Evolutionary conservation across 2,113 vertebrate genomes (phyloP).

Genomic region (Lota lota): DNA sequence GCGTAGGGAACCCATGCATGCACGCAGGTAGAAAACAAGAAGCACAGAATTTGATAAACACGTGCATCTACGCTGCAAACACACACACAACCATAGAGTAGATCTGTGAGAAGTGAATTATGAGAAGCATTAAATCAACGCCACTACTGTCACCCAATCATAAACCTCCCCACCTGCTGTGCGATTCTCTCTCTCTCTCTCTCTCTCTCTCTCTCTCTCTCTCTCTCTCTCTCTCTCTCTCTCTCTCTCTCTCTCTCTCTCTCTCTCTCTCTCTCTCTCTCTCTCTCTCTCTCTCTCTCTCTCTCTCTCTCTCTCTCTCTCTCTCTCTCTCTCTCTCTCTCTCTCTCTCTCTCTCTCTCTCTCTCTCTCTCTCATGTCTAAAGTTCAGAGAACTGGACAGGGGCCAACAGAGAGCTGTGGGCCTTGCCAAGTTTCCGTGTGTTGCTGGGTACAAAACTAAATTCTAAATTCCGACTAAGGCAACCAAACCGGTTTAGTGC

Average conservation of each 20-base stretch:
- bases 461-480: conserved; percentile 17
- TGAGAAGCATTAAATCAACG: background rate
- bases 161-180: no score
- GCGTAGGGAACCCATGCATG: no score
- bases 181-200: no score
- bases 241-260: background rate
- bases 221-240: background rate
- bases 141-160: no score
- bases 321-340: background rate
- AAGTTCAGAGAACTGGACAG: conserved; percentile 34
- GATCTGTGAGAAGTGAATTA: background rate
- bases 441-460: conserved; percentile 19
- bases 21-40: no score
- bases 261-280: conserved; percentile 9
- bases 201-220: no score
- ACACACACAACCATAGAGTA: background rate
- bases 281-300: conserved; percentile 2
- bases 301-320: background rate
- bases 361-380: conserved; percentile 20
- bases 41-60: background rate
- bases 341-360: conserved; percentile 1
- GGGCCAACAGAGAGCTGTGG: conserved; percentile 39
- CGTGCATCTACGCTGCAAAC: background rate
- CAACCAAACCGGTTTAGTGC: conserved; percentile 8
- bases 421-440: conserved; percentile 37